Base-by-base conservation (phyloP, 2,888 invertebrate species). In the Aleiodes testaceus region DNA sequence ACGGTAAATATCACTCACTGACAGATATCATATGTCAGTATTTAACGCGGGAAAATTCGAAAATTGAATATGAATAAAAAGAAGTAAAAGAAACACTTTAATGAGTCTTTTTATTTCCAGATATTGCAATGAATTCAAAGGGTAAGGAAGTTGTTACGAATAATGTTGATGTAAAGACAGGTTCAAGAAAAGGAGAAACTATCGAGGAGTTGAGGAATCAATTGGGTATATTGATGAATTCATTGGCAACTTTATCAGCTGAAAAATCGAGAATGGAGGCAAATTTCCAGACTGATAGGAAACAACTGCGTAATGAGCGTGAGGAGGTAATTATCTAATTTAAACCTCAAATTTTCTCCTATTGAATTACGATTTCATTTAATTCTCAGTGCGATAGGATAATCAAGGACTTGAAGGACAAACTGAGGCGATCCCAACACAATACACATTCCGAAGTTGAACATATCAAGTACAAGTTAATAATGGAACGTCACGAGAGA, bases 251-350 rank as follows among this genome's bases (percentile, higher is more conserved):
- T 0, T 88, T 97, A 36, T 92, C 94, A 0, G 92, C 93, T 3
- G 96, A 96, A 85, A 97, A 96, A 82, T 92, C 94, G 1, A 91
- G 93, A 53, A 93, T 95, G 91, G 96, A 97, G 87, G 93, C 94
- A 65, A 93, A 92, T 52, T 96, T 95, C 85, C 93, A 95, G 80
- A 90, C 90, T 11, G 94, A 94, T 80, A 93, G 92, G 78, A 93
- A 92, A 81, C 89, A 90, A 75, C 75, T 91, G 18, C 88, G 91
- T 36, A 89, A 88, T 79, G 94, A 93, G 77, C 84, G 72, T 76
- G 88, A 79, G 81, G 89, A 82, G 87, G 90, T 87, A 79, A 69
- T 69, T 50, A 42, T 45, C n/a, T n/a, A n/a, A n/a, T n/a, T n/a
- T n/a, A n/a, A n/a, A n/a, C n/a, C n/a, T n/a, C n/a, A n/a, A n/a